Conservation (phyloP, 2,113 vertebrate genomes). For the Sebastes schlegelii region DNA sequence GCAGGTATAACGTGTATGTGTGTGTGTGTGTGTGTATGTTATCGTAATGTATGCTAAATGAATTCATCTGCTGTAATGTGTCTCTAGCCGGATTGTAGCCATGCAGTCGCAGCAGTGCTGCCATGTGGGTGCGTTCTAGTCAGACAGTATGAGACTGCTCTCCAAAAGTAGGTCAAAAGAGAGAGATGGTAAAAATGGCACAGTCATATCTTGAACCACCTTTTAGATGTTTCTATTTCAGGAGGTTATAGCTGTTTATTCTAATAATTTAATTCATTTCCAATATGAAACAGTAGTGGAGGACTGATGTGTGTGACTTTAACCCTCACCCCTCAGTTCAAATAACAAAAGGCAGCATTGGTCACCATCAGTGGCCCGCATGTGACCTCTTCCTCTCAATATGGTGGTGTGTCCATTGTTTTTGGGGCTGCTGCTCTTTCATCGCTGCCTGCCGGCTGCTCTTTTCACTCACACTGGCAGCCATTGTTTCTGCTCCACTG, state of each 20-base stretch:
- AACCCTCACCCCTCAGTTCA: constrained; percentile 1
- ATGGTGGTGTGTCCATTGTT: constrained; percentile 65
- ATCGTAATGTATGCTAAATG: neutral
- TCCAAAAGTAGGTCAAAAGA: constrained; percentile 62
- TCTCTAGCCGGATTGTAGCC: constrained; percentile 18
- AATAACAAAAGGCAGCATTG: constrained; percentile 28
- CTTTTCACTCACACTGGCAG: constrained; percentile 42
- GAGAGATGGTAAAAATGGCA: constrained; percentile 3
- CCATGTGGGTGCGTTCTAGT: constrained; percentile 52
- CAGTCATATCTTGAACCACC: constrained; percentile 12
- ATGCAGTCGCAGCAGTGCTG: constrained; percentile 29
- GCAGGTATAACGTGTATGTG: constrained; percentile 87
- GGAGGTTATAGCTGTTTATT: neutral
- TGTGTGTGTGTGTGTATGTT: neutral
- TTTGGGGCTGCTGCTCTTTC: constrained; percentile 42
- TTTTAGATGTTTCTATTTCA: neutral
- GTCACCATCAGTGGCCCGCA: constrained; percentile 43
- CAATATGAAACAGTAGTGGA: neutral
- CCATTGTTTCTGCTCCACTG: constrained; percentile 59
- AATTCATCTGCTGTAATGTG: neutral
- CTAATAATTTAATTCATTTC: neutral
- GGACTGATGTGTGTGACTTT: neutral
- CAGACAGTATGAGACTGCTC: constrained; percentile 40
- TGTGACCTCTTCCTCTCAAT: constrained; percentile 59
- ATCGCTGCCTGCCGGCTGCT: constrained; percentile 40